These are phyloP conservation scores for Globodera ellingtonae DNA, from an alignment of 1,140 invertebrate species.

Conservation along the genomic window DNA sequence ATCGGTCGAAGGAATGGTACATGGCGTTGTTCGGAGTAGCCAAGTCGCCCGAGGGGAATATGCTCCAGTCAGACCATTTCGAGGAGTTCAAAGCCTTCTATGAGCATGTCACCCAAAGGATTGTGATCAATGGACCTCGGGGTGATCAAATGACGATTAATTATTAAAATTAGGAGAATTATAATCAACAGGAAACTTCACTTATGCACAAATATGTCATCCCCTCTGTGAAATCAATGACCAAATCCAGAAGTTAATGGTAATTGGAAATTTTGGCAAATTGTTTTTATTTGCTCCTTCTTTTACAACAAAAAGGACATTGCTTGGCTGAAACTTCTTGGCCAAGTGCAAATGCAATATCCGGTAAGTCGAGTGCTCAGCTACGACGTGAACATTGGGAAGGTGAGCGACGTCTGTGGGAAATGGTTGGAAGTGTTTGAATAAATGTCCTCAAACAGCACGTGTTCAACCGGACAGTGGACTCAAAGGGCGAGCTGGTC, in stretches of 20 bases:
- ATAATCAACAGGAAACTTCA: constrained; percentile 7
- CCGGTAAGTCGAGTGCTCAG: constrained; percentile 47
- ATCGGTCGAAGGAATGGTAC: constrained; percentile 39
- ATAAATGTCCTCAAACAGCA: neutral
- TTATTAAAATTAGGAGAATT: neutral
- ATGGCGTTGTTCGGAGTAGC: constrained; percentile 47
- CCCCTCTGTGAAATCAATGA: constrained; percentile 52
- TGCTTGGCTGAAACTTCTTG: constrained; percentile 20
- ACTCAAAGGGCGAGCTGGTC: constrained; percentile 1
- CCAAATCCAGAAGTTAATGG: constrained; percentile 48
- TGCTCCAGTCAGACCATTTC: constrained; percentile 37
- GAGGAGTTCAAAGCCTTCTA: constrained; percentile 45
- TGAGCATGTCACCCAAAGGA: constrained; percentile 20
- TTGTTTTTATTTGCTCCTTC: constrained; percentile 11
- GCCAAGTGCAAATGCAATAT: constrained; percentile 31
- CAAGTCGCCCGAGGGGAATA: constrained; percentile 33
- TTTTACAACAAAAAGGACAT: constrained; percentile 11
- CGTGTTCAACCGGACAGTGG: constrained; percentile 10
- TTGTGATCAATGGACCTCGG: constrained; percentile 43
- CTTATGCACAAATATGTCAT: constrained; percentile 37
- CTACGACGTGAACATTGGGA: constrained; percentile 50
- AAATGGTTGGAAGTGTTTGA: no score
- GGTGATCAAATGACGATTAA: neutral
- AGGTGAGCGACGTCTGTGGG: neutral
- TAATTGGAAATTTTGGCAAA: constrained; percentile 27